A percentile compares a stretch with the other conserved stretches of the same genome.
Evolutionary conservation across 2,113 vertebrate genomes (phyloP).

Genomic region (Pterocles burchelli): DNA sequence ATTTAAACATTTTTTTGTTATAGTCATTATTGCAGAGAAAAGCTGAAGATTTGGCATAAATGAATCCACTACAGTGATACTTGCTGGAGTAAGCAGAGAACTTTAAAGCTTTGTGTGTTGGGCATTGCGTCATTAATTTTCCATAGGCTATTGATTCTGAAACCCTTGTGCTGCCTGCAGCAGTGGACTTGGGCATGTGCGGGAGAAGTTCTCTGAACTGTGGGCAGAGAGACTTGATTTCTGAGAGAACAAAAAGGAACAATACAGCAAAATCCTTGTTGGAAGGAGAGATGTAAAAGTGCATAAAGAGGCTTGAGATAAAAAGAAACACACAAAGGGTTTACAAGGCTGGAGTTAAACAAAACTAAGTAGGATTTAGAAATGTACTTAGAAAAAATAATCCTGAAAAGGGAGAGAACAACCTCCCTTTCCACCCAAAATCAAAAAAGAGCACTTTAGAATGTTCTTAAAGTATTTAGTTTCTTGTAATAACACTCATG

Average conservation of each 20-base stretch:
- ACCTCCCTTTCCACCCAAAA: conserved; percentile 25
- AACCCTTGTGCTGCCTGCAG: background rate
- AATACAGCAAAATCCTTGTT: background rate
- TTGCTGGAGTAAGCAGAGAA: conserved; percentile 17
- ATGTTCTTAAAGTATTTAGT: conserved; percentile 61
- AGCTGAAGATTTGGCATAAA: background rate
- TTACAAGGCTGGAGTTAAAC: conserved; percentile 16
- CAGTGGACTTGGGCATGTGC: background rate
- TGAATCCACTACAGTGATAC: background rate
- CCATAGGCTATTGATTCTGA: background rate
- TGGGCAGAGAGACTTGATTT: background rate
- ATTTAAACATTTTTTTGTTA: background rate
- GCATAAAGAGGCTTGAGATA: background rate
- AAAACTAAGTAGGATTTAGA: conserved; percentile 29
- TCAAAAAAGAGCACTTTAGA: conserved; percentile 32
- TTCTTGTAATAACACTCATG: conserved; percentile 51
- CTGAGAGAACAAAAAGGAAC: background rate
- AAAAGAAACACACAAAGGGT: background rate
- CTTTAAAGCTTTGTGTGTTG: background rate
- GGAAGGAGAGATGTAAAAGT: background rate
- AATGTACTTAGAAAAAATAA: conserved; percentile 32
- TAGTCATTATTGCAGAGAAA: background rate
- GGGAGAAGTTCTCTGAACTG: background rate
- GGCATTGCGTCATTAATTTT: conserved; percentile 8
- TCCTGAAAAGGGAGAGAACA: conserved; percentile 18